phyloP scores from a whole-genome alignment of 2,113 vertebrate species.

The Odobenus rosmarus region DNA sequence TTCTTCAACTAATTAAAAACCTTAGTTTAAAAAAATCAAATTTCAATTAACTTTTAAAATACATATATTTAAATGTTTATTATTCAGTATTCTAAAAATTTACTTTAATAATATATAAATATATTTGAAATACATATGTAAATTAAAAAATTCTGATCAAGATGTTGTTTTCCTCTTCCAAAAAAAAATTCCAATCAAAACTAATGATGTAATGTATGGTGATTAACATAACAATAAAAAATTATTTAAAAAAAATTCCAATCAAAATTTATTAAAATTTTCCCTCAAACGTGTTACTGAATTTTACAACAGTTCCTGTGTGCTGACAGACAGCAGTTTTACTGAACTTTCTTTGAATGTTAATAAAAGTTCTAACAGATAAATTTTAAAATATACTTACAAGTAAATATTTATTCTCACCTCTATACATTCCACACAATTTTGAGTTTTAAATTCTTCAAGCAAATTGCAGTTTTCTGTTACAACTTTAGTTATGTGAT shows the following conservation, averaged over 20 bases:
- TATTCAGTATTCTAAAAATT: not conserved
- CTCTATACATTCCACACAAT: conserved; percentile 71
- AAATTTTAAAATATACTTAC: conserved; percentile 62
- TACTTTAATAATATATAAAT: not conserved
- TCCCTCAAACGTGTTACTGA: not conserved
- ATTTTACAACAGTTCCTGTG: not conserved
- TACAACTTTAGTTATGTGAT: conserved; percentile 85
- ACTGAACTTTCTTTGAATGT: not conserved
- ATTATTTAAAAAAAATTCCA: not conserved
- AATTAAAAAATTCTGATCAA: conserved; percentile 13
- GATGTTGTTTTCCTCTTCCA: conserved; percentile 23
- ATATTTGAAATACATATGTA: not conserved
- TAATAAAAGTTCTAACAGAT: not conserved
- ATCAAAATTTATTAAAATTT: conserved; percentile 49
- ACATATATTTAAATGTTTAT: not conserved
- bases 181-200: conserved; percentile 39
- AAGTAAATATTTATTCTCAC: conserved; percentile 83
- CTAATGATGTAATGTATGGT: no score
- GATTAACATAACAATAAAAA: no score
- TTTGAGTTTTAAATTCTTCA: conserved; percentile 76
- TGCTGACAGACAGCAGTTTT: not conserved
- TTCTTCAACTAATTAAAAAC: conserved; percentile 30
- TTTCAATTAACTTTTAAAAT: conserved; percentile 51
- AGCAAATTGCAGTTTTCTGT: conserved; percentile 81
- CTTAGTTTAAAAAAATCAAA: not conserved